Evolutionary conservation across 2,888 invertebrate species (phyloP), one percentile per base, ranked within the genome.

Genomic region (Ormia ochracea): DNA sequence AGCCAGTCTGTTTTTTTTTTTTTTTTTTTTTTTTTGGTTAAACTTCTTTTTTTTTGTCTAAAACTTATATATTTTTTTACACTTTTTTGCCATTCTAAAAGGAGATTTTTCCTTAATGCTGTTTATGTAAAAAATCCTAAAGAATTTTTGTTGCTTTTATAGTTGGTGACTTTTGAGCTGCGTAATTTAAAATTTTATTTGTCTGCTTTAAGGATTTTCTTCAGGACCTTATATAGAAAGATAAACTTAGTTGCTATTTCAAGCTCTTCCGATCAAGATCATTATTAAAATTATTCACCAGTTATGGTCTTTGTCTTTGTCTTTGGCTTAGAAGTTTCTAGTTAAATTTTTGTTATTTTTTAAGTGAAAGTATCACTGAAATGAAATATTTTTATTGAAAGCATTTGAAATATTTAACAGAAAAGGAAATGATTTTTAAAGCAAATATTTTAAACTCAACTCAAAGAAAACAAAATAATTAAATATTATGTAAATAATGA

Each of bases 51-150:
- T 63, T 69, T 12, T 59, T n/a, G 26, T 66, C 61, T 72, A 78
- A 73, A 66, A 61, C 45, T 78, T 72, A 54, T 65, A 56, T 58
- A 54, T 31, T 17, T 3, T 12, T 66, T 33, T 69, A 45, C 23
- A 56, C 17, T 69, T 58, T 45, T 56, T n/a, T 33, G 5, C 19
- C n/a, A 1, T 45, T 36, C n/a, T 4, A 1, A 38, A 38, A 66
- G 19, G 6, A 26, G 17, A 17, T 19, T 23, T 65, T 33, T 19
- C n/a, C 36, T 48, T 69, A 58, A 58, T 36, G 48, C 45, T 23
- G 69, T 19, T 58, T 69, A 14, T 38, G 48, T 68, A 43, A 48
- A 43, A 28, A n/a, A 14, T 5, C 14, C 19, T 4, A 10, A 58
- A 38, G 36, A 48, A 69, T 69, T 58, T 56, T 56, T 36, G 17